Evolutionary conservation across 37 sponge, comb jelly and placozoan species (phyloP), one percentile per base, ranked within the genome.

Genomic region (Bolinopsis microptera): DNA sequence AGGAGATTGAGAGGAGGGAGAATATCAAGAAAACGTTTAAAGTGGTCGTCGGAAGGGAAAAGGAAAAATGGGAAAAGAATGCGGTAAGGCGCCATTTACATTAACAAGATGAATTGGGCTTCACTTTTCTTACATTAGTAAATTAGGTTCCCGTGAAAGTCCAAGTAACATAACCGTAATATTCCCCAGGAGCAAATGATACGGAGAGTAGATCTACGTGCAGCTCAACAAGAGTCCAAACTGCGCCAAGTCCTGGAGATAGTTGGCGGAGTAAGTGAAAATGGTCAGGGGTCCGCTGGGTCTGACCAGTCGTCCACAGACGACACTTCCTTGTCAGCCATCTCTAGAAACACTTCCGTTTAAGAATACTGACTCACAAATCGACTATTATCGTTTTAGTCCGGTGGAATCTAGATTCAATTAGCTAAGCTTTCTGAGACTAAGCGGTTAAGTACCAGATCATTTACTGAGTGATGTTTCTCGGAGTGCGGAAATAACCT

Each of bases 201-300:
- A 13, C 25, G 90, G 31, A 35, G 61, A 18, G 90, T 86, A 25
- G 90, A 86, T 39, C 90, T 86, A 34, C 25, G 61, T 24, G 41
- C 90, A 21, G 90, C 90, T 0, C 90, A 86, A 23, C 90, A 86
- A 40, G 61, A 86, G 61, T 86, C 90, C 90, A 86, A 86, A 86
- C 90, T 86, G 30, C 41, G 90, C 25, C 90, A 86, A 86, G 90
- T 86, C 26, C 90, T 86, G 90, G 90, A 86, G 31, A 86, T 86
- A 28, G 90, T 86, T 28, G 90, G 90, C 40, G 90, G 90, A 41
- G 90, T 86, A 86, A 86, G 90, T 86, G 90, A 40, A 30, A 34
- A 86, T 3, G 90, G 30, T 0, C 34, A 24, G 23, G 90, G 90
- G 61, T 36, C 38, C 61, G 35, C 32, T 39, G 90, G n/a, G 1